Evolutionary conservation across 1,140 invertebrate genomes (phyloP).

Genomic region (Venustaconcha ellipsiformis): DNA sequence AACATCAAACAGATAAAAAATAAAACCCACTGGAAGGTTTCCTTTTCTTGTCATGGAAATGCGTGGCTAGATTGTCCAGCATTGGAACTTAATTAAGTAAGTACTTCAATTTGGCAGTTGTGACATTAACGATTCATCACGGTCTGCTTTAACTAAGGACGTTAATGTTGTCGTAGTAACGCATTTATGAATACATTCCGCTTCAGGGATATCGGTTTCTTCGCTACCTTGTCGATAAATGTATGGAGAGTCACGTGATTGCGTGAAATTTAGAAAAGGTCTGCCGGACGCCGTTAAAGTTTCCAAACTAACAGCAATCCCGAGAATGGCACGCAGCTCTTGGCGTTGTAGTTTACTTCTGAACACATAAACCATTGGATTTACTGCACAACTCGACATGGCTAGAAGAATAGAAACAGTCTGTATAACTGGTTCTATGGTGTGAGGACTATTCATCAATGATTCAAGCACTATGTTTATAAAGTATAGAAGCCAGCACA

Average conservation of each 20-base stretch:
- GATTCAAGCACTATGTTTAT: constrained; percentile 63
- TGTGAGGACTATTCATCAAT: constrained; percentile 47
- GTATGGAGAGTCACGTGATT: constrained; percentile 20
- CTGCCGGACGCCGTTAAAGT: background rate
- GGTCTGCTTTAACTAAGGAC: constrained; percentile 20
- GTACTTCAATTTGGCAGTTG: background rate
- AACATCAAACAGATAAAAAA: too few relatives aligned
- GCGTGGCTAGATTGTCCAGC: too few relatives aligned
- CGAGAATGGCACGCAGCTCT: constrained; percentile 47
- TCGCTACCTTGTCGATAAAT: constrained; percentile 41
- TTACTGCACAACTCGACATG: constrained; percentile 67
- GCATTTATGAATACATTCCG: constrained; percentile 26
- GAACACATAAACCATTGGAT: constrained; percentile 75
- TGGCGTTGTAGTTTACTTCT: constrained; percentile 69
- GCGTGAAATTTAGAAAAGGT: background rate
- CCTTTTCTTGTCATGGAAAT: too few relatives aligned
- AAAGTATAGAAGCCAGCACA: constrained; percentile 74
- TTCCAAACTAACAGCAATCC: constrained; percentile 10
- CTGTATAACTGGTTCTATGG: constrained; percentile 46
- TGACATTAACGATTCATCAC: constrained; percentile 12
- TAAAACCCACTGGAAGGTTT: too few relatives aligned
- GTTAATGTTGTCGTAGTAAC: constrained; percentile 41
- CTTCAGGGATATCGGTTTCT: constrained; percentile 32
- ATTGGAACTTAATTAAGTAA: too few relatives aligned
- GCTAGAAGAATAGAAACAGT: constrained; percentile 59